These are phyloP conservation scores for Acanthiza pusilla DNA, from an alignment of 2,797 vertebrate genomes.

Conservation along the genomic window DNA sequence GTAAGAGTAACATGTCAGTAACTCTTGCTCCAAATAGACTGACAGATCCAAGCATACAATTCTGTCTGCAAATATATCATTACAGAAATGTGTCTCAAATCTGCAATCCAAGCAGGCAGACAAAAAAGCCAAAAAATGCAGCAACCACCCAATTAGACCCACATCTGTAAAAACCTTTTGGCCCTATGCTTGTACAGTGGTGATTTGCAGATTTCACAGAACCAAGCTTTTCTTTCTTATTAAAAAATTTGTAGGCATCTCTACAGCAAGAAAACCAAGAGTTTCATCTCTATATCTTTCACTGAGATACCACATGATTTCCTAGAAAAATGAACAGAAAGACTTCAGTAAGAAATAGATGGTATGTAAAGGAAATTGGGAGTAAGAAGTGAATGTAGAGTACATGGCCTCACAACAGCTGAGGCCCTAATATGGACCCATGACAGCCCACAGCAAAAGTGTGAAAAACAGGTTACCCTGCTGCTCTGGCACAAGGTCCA, in stretches of 20 bases:
- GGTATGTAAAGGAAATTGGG: neutral
- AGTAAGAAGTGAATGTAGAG: neutral
- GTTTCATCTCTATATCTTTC: neutral
- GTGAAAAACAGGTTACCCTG: neutral
- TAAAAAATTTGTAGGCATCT: neutral
- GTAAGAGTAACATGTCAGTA: neutral
- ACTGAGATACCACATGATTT: neutral
- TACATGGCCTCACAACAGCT: neutral
- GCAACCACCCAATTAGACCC: neutral
- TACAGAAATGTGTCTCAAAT: neutral
- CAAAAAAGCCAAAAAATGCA: fast-evolving
- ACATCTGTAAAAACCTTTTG: neutral
- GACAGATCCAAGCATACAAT: neutral
- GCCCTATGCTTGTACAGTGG: neutral
- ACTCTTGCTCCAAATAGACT: neutral
- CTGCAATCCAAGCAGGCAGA: neutral
- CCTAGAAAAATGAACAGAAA: neutral
- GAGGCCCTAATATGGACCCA: neutral
- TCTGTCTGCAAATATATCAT: neutral
- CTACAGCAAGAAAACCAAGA: neutral
- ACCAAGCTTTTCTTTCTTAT: neutral
- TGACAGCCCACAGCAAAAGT: neutral
- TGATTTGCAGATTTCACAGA: neutral
- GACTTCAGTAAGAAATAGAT: neutral
- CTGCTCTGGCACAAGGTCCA: neutral